phyloP scores from a whole-genome alignment of 2,888 invertebrate genomes.

The Eurytoma californica region DNA sequence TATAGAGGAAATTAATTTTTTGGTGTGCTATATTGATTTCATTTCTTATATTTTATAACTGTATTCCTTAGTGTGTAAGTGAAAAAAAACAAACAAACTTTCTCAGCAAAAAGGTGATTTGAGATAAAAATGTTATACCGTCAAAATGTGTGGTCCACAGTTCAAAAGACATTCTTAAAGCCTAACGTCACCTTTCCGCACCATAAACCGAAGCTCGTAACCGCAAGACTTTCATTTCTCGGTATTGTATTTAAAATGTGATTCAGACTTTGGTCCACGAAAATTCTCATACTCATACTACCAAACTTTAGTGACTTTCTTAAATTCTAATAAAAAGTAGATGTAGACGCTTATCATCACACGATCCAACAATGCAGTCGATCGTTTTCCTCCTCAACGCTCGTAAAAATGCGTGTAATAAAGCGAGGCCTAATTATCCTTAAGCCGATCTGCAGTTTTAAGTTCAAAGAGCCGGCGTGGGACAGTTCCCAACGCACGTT shows the following conservation, averaged over 20 bases:
- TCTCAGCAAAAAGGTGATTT: conserved; percentile 5
- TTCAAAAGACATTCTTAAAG: conserved; percentile 37
- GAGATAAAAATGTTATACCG: neutral
- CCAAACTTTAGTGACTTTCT: too few species aligned
- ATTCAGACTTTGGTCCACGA: neutral
- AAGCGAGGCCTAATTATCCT: too few species aligned
- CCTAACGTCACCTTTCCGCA: conserved; percentile 40
- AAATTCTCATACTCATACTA: neutral
- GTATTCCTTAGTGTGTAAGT: neutral
- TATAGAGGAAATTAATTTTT: too few species aligned
- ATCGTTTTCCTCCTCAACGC: too few species aligned
- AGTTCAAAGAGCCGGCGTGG: neutral
- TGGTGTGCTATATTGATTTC: too few species aligned
- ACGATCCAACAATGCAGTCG: too few species aligned
- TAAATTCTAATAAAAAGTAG: too few species aligned
- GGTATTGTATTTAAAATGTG: neutral
- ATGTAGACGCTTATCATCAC: too few species aligned
- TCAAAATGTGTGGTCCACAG: conserved; percentile 6
- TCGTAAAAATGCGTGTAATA: too few species aligned
- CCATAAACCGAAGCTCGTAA: conserved; percentile 49
- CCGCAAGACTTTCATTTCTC: conserved; percentile 41
- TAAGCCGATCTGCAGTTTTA: too few species aligned
- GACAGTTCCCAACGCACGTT: conserved; percentile 11
- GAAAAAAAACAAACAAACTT: neutral
- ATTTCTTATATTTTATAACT: too few species aligned